Evolutionary conservation across 2,797 vertebrate species (phyloP), one percentile per base, ranked within the genome.

Genomic region (Oreochromis grahami): DNA sequence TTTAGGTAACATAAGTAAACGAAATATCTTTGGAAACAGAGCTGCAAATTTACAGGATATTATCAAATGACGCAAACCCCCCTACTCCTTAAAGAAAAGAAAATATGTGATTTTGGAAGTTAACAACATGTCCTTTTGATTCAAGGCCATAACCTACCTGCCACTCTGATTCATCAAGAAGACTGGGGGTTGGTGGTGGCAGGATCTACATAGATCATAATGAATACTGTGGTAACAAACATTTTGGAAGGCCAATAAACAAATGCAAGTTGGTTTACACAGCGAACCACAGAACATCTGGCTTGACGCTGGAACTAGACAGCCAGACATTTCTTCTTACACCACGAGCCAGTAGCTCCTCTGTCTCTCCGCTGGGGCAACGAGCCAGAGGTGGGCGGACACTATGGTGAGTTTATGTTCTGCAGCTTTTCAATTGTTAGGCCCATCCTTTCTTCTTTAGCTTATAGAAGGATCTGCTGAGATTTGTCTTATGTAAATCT

Each of bases 261-360:
- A 97, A 96, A 96, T 95, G 94, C 94, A 93, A 91, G 93, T 96
- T 92, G 96, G 96, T 97, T 98, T 97, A 95, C 96, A 96, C 96
- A 96, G 97, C 85, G 94, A 96, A 95, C 96, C 96, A 95, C 97
- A 96, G 96, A 97, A 97, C 97, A 97, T 97, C 97, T 98, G 98
- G 97, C 96, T 96, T 92, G 94, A 97, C 91, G 96, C 96, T 97
- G 96, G 92, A 97, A 95, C 95, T 94, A 97, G 97, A 97, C 97
- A 97, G 92, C 95, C 95, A 96, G 93, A 95, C 95, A 96, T 97
- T 96, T 97, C 97, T 97, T 95, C 96, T 91, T 90, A 85, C 94
- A 96, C 93, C 95, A 95, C 86, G 90, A 96, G 92, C 95, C 94
- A 94, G 93, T 93, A 94, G 93, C 94, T 94, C 90, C 92, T 91